Base-by-base conservation (phyloP, 2,113 vertebrate genomes). In the Heterotilapia buettikoferi region DNA sequence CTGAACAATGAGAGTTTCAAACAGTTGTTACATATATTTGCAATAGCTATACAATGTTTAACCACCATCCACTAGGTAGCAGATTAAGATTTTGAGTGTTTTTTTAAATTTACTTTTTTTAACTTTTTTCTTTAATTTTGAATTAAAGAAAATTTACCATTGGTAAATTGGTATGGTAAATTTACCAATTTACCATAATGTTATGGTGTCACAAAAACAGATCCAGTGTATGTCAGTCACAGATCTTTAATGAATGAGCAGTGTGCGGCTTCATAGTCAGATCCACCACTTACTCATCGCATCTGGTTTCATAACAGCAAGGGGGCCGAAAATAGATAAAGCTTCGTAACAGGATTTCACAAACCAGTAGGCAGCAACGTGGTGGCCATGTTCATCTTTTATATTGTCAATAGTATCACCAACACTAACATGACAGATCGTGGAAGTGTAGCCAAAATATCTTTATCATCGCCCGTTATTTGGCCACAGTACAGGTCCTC, bases 301-400 rank as follows among this genome's bases (percentile, higher is more conserved):
- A 68, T 68, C 63, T 68, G 31, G 18, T 36, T 66, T 66, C 61
- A 66, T 66, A 26, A 73, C 3, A 71, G n/a, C n/a, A 73, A 73
- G 24, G 38, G 29, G 68, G 68, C 68, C 1, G 24, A 47, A 47
- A 76, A 76, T 29, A 29, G 14, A 29, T 18, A 47, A 50, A 47
- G 14, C 71, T 76, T 50, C 43, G 12, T 76, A 29, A 47, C 43
- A 12, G 2, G 43, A 19, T 47, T 29, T 29, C 16, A 76, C 40
- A 50, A 76, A 47, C 14, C 0, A 29, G 12, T 0, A 47, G 24
- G 24, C 43, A 29, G 6, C 24, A 19, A 19, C 24, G 3, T 9
- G 21, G 12, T 9, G 12, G 36, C 11, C 16, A 14, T 45, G 14
- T 47, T 43, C 40, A 5, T 76, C 24, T 76, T 76, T 76, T 47